phyloP scores from a whole-genome alignment of 2,113 vertebrate species.

The Panthera tigris region DNA sequence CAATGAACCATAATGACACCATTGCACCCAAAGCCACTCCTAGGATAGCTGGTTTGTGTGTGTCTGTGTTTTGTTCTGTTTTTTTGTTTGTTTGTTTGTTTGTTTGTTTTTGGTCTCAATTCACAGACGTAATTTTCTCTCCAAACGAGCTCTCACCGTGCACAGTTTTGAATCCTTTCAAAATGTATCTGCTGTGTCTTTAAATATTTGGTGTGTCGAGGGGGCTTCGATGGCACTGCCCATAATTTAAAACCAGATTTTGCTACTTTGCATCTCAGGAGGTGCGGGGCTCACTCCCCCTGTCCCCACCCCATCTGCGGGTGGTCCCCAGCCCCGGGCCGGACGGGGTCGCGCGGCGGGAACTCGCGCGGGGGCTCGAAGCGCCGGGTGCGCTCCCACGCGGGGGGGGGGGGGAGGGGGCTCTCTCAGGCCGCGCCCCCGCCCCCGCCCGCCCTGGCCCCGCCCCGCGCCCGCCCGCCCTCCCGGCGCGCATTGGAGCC shows the following conservation, averaged over 20 bases:
- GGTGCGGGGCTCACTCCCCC: not conserved
- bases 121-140: not conserved
- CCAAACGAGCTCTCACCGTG: not conserved
- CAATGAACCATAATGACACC: not conserved
- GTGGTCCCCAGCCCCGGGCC: not conserved
- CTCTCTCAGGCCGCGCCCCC: not conserved
- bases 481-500: constrained; percentile 51
- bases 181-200: not conserved
- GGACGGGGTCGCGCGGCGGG: not conserved
- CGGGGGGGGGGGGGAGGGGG: fast-evolving
- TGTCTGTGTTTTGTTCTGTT: too few species aligned
- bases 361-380: not conserved
- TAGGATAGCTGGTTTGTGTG: not conserved
- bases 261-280: not conserved
- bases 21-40: not conserved
- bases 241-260: not conserved
- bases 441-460: not conserved
- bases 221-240: not conserved
- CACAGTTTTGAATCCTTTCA: not conserved
- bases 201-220: not conserved
- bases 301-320: not conserved
- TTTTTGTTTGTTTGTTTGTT: too few species aligned
- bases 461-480: constrained; percentile 21
- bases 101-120: not conserved
- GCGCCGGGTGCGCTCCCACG: not conserved